Conservation (phyloP, 2,888 invertebrate species). For the Hemaris fuciformis region DNA sequence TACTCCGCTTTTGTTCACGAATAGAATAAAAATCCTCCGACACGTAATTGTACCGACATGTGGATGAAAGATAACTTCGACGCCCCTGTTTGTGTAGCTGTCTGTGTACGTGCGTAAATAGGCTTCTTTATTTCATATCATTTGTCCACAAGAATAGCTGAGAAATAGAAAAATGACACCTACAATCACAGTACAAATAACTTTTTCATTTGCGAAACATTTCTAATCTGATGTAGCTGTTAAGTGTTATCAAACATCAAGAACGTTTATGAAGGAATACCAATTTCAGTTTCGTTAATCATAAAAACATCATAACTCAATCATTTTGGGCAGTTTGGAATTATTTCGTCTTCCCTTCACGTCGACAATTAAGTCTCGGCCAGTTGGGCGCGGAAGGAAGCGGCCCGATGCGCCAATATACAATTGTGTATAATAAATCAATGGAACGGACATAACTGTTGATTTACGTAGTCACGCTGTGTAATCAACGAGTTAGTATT, state of each 20-base stretch:
- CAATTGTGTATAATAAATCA: constrained; percentile 55
- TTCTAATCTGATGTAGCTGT: background rate
- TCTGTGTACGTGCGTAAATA: background rate
- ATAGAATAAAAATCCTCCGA: background rate
- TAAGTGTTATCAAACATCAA: background rate
- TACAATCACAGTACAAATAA: too few relatives aligned
- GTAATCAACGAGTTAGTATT: constrained; percentile 37
- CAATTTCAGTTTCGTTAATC: constrained; percentile 37
- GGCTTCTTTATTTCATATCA: background rate
- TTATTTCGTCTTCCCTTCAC: constrained; percentile 57
- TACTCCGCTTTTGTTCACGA: background rate
- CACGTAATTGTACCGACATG: background rate
- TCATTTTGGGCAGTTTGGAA: constrained; percentile 52
- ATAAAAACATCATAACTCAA: constrained; percentile 61
- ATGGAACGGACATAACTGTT: constrained; percentile 46
- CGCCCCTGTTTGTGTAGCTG: background rate
- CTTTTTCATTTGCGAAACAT: too few relatives aligned
- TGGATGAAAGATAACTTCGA: background rate
- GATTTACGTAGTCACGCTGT: constrained; percentile 50
- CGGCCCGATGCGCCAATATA: constrained; percentile 54
- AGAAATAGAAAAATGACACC: background rate
- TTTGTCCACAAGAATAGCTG: background rate
- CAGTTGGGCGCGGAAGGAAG: constrained; percentile 54
- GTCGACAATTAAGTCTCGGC: constrained; percentile 55
- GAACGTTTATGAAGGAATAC: background rate